Percentiles rank a stretch among this genome's conserved stretches.
These are phyloP conservation scores for Drosophila macrospina DNA, from an alignment of 2,888 invertebrate genomes.

Conservation along the genomic window DNA sequence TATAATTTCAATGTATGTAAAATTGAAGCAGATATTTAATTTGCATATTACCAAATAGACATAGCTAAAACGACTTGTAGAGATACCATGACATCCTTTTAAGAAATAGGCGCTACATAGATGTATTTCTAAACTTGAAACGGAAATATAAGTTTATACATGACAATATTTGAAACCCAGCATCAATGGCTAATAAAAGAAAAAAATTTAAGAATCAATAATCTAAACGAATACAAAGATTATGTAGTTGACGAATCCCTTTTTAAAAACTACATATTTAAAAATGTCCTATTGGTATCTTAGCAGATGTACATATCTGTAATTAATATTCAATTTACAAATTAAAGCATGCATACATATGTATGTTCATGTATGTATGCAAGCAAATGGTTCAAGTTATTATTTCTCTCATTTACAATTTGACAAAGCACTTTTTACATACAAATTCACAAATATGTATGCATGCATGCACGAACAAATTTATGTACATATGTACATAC, in stretches of 20 bases:
- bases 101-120: not conserved
- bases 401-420: not conserved
- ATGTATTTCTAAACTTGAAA: not conserved
- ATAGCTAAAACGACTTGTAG: constrained; percentile 1
- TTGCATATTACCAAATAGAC: not conserved
- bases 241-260: not conserved
- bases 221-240: not conserved
- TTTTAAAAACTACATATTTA: not conserved
- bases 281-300: not conserved
- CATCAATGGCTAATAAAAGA: not conserved
- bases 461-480: constrained; percentile 6
- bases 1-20: too few species aligned
- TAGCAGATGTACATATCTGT: not conserved
- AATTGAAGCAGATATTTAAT: not conserved
- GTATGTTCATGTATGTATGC: constrained; percentile 21
- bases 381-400: not conserved
- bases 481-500: constrained; percentile 19
- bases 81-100: not conserved
- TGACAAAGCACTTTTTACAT: constrained; percentile 19
- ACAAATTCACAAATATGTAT: constrained; percentile 11
- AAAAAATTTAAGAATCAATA: constrained; percentile 4
- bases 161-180: not conserved
- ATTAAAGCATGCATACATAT: constrained; percentile 2
- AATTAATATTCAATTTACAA: constrained; percentile 3
- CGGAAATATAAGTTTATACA: not conserved